A percentile compares a stretch with the other conserved stretches of the same genome.
Evolutionary conservation across 2,797 vertebrate species (phyloP).

Genomic region (Microctenopoma steveboyesi): DNA sequence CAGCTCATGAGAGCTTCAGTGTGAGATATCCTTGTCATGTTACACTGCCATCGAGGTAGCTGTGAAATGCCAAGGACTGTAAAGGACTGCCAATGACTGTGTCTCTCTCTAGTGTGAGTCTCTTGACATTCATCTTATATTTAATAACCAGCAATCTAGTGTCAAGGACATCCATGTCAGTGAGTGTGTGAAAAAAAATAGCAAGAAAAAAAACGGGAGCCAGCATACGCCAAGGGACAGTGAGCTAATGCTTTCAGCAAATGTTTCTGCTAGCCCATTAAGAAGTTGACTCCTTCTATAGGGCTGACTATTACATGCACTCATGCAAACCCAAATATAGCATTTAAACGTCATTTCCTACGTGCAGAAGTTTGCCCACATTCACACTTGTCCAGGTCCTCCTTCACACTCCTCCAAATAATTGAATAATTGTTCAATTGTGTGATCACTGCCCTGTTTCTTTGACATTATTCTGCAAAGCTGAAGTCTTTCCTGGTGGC

Average conservation of each 20-base stretch:
- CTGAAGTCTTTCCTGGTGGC: constrained; percentile 39
- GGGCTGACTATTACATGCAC: constrained; percentile 4
- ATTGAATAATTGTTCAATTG: constrained; percentile 51
- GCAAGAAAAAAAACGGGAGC: constrained; percentile 20
- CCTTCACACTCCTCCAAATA: constrained; percentile 41
- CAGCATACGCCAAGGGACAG: constrained; percentile 33
- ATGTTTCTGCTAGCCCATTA: constrained; percentile 31
- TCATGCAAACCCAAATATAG: background rate
- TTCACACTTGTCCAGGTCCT: constrained; percentile 8
- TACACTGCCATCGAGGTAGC: constrained; percentile 46
- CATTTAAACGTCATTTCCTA: no score
- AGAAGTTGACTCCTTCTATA: constrained; percentile 17
- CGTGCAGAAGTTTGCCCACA: constrained; percentile 2
- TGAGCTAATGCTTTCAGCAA: constrained; percentile 37
- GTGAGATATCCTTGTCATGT: constrained; percentile 66
- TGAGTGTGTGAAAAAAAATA: constrained; percentile 19
- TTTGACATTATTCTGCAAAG: constrained; percentile 45
- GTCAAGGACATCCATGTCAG: constrained; percentile 58
- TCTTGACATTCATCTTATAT: constrained; percentile 61
- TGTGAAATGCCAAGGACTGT: constrained; percentile 65
- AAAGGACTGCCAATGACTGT: constrained; percentile 41
- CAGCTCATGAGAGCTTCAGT: constrained; percentile 42
- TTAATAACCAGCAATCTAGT: constrained; percentile 52
- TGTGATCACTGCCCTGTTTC: constrained; percentile 39
- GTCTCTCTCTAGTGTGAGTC: constrained; percentile 35